Evolutionary conservation across 2,888 invertebrate genomes (phyloP).

Genomic region (Drepana falcataria): DNA sequence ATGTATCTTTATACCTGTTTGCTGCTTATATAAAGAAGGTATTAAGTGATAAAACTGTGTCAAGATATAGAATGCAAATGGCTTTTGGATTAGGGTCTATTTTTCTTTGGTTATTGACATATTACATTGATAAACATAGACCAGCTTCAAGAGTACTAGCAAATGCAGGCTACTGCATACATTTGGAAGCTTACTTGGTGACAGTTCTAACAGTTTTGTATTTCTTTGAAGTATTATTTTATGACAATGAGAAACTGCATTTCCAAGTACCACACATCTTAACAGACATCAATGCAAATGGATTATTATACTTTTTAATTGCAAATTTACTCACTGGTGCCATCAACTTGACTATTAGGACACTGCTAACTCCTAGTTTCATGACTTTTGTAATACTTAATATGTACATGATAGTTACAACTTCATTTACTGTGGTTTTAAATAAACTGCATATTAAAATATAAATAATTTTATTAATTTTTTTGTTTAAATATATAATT

Average conservation of each 20-base stretch:
- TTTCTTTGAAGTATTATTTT: slow-evolving; percentile 72
- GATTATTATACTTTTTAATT: slow-evolving; percentile 88
- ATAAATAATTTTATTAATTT: slow-evolving; percentile 28
- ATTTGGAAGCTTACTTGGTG: slow-evolving; percentile 83
- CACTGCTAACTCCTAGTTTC: slow-evolving; percentile 66
- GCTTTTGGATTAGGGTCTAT: slow-evolving; percentile 31
- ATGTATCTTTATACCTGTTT: slow-evolving; percentile 88
- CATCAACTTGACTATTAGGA: slow-evolving; percentile 85
- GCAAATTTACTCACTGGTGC: slow-evolving; percentile 91
- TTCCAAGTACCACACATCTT: slow-evolving; percentile 77
- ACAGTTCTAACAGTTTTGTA: slow-evolving; percentile 76
- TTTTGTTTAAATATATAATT: not conserved
- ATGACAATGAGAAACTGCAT: slow-evolving; percentile 35
- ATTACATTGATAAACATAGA: slow-evolving; percentile 66
- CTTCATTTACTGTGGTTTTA: slow-evolving; percentile 44
- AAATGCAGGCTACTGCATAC: slow-evolving; percentile 89
- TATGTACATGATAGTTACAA: slow-evolving; percentile 74
- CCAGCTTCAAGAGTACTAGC: slow-evolving; percentile 88
- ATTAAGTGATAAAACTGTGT: slow-evolving; percentile 51
- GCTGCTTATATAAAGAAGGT: slow-evolving; percentile 82
- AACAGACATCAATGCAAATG: slow-evolving; percentile 88
- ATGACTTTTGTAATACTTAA: slow-evolving; percentile 75
- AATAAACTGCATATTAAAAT: slow-evolving; percentile 64
- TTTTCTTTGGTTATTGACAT: slow-evolving; percentile 61
- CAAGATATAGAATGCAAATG: slow-evolving; percentile 25